Percentiles rank a stretch among this genome's conserved stretches.
These are phyloP conservation scores for Scaptomyza cyrtandrae DNA, from an alignment of 2,888 invertebrate species.

Conservation along the genomic window DNA sequence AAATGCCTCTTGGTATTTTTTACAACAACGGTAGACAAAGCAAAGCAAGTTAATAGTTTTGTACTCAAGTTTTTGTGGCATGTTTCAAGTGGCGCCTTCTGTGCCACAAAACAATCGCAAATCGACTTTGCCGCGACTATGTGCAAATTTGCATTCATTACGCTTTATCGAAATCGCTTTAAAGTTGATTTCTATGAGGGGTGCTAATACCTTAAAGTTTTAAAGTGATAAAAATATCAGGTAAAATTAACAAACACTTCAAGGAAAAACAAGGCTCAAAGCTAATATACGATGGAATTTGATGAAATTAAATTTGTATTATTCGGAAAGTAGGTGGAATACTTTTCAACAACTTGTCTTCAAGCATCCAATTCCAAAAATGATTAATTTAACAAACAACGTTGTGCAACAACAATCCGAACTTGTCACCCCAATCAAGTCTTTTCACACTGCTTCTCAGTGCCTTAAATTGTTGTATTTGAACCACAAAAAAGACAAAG, in stretches of 20 bases:
- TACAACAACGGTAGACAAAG: conserved; percentile 25
- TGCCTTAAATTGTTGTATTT: conserved; percentile 8
- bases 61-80: conserved; percentile 31
- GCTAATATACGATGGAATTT: too few relatives aligned
- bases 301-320: too few relatives aligned
- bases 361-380: too few relatives aligned
- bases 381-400: too few relatives aligned
- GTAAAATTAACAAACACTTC: too few relatives aligned
- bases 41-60: not conserved
- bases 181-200: not conserved
- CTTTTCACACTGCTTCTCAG: conserved; percentile 3
- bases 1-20: too few relatives aligned
- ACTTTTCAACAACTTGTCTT: too few relatives aligned
- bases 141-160: conserved; percentile 12
- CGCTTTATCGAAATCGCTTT: not conserved
- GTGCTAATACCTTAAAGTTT: not conserved
- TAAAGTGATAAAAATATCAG: too few relatives aligned
- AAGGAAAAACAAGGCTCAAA: too few relatives aligned
- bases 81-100: conserved; percentile 24
- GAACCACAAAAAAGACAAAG: conserved; percentile 11
- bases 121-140: conserved; percentile 8
- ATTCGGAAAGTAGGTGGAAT: too few relatives aligned
- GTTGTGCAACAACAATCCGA: conserved; percentile 23
- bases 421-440: conserved; percentile 56
- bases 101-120: conserved; percentile 15